Conservation (phyloP, 2,797 vertebrate species). For the Halcyon leucocephala region DNA sequence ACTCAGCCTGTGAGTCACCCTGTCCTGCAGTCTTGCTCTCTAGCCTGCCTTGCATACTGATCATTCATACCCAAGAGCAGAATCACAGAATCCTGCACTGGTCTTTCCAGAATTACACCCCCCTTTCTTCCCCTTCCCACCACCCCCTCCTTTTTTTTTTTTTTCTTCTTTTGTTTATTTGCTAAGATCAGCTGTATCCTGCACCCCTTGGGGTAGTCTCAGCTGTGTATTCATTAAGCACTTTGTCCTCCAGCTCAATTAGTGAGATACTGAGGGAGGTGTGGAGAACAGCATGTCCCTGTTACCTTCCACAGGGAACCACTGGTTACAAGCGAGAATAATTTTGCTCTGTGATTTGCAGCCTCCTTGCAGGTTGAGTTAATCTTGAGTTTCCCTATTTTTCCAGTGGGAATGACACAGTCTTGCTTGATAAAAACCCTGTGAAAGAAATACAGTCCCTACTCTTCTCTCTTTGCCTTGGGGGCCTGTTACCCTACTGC, state of each 20-base stretch:
- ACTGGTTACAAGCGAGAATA: fast-evolving
- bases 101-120: background rate
- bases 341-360: background rate
- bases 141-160: too few species aligned
- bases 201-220: background rate
- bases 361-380: background rate
- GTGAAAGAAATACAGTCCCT: background rate
- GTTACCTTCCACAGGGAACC: background rate
- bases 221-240: background rate
- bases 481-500: background rate
- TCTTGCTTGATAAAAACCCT: background rate
- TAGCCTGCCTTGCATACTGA: background rate
- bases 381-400: background rate
- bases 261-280: background rate
- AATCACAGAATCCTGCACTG: background rate
- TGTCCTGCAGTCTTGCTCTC: background rate
- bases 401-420: background rate
- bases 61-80: background rate
- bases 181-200: background rate
- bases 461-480: background rate
- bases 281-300: background rate
- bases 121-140: background rate
- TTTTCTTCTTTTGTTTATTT: background rate
- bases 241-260: background rate
- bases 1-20: background rate